Evolutionary conservation across 2,113 vertebrate species (phyloP), one percentile per base, ranked within the genome.

Genomic region (Gasterosteus aculeatus): DNA sequence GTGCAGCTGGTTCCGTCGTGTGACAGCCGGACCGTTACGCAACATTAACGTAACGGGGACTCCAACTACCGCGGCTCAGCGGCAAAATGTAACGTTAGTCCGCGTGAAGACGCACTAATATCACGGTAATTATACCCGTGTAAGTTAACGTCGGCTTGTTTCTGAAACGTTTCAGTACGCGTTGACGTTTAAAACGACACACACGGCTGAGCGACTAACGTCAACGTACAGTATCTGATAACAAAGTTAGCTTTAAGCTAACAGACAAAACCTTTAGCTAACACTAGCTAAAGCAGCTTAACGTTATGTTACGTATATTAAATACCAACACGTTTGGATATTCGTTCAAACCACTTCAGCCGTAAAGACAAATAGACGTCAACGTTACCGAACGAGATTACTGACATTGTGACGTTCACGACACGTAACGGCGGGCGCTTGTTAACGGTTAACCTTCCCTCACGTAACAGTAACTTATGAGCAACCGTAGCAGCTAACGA

Each of bases 401-500:
- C 0, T n/a, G 51, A 5, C 51, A 38, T 16, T 1, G 2, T 2
- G 9, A 22, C 2, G 2, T 19, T 39, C 51, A 7, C 8, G 47
- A n/a, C 69, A 63, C 29, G 16, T 59, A 5, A 12, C 7, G 7
- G 2, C 0, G 4, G 4, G 12, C 3, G 19, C 15, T 18, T n/a
- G 66, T 19, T 1, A 44, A 81, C 54, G 15, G 54, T 29, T 56
- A 56, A 14, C 6, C 54, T 29, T 56, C 77, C 38, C 15, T 53
- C 51, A 53, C 51, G 51, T 53, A 22, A 53, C 49, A 10, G 19
- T 29, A 82, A 85, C 76, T 81, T 85, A 2, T 5, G n/a, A 2
- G 11, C 10, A 73, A 39, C 83, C 35, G 49, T 76, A 41, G 72
- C 53, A 26, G 77, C 76, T 72, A 83, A 66, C 7, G 35, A 38